Evolutionary conservation across 2,888 invertebrate species (phyloP).

Genomic region (Heteromurus nitidus): DNA sequence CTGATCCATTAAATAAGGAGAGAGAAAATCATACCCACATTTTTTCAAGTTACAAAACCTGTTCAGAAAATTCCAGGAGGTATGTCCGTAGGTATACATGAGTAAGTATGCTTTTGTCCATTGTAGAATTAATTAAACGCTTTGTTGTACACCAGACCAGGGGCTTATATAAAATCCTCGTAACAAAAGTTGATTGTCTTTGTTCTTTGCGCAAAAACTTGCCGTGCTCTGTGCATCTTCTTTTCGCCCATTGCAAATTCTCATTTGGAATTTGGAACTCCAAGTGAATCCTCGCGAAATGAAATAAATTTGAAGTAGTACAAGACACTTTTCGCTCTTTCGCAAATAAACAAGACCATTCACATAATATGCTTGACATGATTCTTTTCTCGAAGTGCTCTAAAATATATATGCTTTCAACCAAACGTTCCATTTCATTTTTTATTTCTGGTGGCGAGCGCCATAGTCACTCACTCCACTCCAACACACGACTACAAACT

Average conservation of each 20-base stretch:
- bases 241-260: constrained; percentile 4
- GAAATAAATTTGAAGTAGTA: constrained; percentile 29
- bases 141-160: too few relatives aligned
- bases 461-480: not conserved
- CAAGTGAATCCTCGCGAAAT: constrained; percentile 5
- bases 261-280: constrained; percentile 7
- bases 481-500: not conserved
- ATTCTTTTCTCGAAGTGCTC: too few relatives aligned
- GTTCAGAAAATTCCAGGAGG: constrained; percentile 6
- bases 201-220: too few relatives aligned
- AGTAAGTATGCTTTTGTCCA: too few relatives aligned
- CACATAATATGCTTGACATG: not conserved
- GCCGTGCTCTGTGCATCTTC: not conserved
- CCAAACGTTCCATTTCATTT: too few relatives aligned
- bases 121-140: not conserved
- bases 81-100: not conserved
- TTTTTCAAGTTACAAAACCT: constrained; percentile 1
- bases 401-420: too few relatives aligned
- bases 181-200: too few relatives aligned
- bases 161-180: too few relatives aligned
- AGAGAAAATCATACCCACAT: not conserved
- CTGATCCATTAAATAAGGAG: constrained; percentile 5
- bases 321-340: not conserved
- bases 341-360: constrained; percentile 32
- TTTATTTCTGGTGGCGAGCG: too few relatives aligned